These are phyloP conservation scores for Ptychodera flava DNA, from an alignment of 35 echinoderm and acorn worm species.

Conservation along the genomic window DNA sequence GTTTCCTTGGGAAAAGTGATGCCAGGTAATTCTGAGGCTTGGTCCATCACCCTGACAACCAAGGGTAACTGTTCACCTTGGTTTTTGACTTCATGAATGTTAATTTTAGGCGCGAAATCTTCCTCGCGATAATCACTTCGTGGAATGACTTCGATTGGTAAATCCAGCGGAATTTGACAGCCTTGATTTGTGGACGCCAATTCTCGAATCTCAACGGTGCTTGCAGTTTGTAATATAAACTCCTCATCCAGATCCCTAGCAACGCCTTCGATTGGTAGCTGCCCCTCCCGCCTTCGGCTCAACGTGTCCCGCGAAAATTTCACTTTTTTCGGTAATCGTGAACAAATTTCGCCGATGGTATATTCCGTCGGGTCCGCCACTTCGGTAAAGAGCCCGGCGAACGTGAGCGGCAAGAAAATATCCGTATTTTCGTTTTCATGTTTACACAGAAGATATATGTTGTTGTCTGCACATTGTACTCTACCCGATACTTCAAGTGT, in stretches of 20 bases:
- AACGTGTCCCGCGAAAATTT: background rate
- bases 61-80: background rate
- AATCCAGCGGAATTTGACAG: background rate
- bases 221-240: background rate
- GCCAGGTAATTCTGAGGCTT: background rate
- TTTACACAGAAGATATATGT: background rate
- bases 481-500: background rate
- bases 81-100: background rate
- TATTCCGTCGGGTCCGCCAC: background rate
- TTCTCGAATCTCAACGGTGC: background rate
- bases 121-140: background rate
- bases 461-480: background rate
- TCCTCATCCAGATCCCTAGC: background rate
- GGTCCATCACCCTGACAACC: background rate
- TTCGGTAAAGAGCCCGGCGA: background rate
- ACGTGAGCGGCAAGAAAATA: background rate
- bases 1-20: background rate
- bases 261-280: background rate
- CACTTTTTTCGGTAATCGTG: background rate
- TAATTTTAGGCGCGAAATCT: background rate
- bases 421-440: background rate
- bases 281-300: background rate
- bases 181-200: background rate
- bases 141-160: background rate
- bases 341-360: background rate